Evolutionary conservation across 1,140 invertebrate genomes (phyloP).

Genomic region (Drosophila novamexicana): DNA sequence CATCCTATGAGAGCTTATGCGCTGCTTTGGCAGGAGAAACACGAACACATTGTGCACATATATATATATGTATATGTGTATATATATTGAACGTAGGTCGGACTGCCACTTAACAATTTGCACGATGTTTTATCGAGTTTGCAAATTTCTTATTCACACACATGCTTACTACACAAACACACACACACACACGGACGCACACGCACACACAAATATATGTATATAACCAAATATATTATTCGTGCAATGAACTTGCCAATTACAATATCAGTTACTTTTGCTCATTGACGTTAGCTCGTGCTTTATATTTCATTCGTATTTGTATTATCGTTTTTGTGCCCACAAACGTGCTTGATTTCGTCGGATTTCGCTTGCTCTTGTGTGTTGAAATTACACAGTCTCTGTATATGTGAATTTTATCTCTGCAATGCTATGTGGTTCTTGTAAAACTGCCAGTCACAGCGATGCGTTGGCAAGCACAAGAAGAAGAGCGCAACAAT

Average conservation of each 20-base stretch:
- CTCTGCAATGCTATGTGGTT: constrained; percentile 62
- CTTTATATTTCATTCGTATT: constrained; percentile 18
- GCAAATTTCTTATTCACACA: constrained; percentile 58
- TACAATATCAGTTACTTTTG: constrained; percentile 43
- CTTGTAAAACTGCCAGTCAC: constrained; percentile 53
- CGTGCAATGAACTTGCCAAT: constrained; percentile 79
- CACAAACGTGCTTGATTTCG: constrained; percentile 31
- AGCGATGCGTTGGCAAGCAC: constrained; percentile 34
- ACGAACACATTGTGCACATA: constrained; percentile 20
- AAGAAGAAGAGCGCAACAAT: constrained; percentile 31
- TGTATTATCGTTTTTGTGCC: constrained; percentile 16
- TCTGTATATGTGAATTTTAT: constrained; percentile 61
- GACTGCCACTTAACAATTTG: constrained; percentile 37
- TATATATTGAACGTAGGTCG: constrained; percentile 18
- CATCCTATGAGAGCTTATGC: constrained; percentile 45
- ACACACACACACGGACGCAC: constrained; percentile 30
- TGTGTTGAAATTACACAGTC: constrained; percentile 55
- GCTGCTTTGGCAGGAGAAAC: constrained; percentile 27
- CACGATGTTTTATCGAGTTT: constrained; percentile 56
- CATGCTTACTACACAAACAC: constrained; percentile 37
- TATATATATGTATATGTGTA: constrained; percentile 16
- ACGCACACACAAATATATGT: constrained; percentile 28
- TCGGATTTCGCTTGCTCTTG: constrained; percentile 32
- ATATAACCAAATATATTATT: constrained; percentile 81
- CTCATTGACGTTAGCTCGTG: constrained; percentile 9